Evolutionary conservation across 2,888 invertebrate genomes (phyloP), one percentile per base, ranked within the genome.

Genomic region (Epinotia bilunana): DNA sequence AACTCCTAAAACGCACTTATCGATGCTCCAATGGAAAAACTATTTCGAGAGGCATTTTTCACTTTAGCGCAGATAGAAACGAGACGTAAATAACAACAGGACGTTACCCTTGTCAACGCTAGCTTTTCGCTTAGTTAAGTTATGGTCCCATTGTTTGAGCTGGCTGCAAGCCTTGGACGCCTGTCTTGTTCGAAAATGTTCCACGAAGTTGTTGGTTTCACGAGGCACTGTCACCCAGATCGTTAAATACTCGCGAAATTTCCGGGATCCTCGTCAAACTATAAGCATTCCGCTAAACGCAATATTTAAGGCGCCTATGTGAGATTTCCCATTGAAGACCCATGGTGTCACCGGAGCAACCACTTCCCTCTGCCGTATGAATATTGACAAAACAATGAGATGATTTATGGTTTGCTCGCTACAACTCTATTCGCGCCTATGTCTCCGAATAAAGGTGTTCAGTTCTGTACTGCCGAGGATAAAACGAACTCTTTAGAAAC

Each of bases 31-130:
- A 63, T 64, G 57, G 61, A 46, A 72, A 46, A 71, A 60, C 71
- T 72, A 75, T 67, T 74, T 70, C 74, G 80, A 79, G 83, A 83
- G 86, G 85, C 71, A 78, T 78, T 79, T 78, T 79, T 72, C 76
- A 77, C 74, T 77, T 79, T 60, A 72, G 81, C 65, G 39, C 55
- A 62, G 75, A 75, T 72, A 68, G 55, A 82, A 81, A 82, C 79
- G 79, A 79, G 81, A 83, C 85, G 82, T 85, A 88, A 89, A 89
- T 88, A 89, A 87, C 85, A 82, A 78, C 82, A 87, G 88, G 88
- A 88, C 88, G 82, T 89, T 88, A 90, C 88, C 88, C 89, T 84
- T 89, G 89, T 90, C 89, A 90, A 86, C 86, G 87, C 82, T 85
- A 87, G 88, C 88, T 88, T 90, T 89, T 88, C 88, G 87, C 87